These are phyloP conservation scores for Ophiodon elongatus DNA, from an alignment of 2,113 vertebrate species.

Conservation along the genomic window DNA sequence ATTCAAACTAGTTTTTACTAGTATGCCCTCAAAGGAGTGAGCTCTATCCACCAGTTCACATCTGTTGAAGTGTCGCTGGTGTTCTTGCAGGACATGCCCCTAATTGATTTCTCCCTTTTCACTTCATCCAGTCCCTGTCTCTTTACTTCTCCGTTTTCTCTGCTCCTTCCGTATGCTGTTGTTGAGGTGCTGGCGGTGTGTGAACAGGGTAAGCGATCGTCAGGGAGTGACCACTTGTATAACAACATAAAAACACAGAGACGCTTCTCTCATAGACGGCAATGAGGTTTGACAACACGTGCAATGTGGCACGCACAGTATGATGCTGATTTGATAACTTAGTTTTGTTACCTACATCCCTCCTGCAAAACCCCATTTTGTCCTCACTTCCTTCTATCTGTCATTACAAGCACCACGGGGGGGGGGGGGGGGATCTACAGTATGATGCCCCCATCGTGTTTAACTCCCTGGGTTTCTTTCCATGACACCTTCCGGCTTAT, in stretches of 20 bases:
- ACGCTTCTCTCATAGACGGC: background rate
- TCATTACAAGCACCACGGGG: background rate
- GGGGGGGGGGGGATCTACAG: background rate
- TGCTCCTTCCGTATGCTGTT: background rate
- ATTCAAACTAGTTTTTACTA: background rate
- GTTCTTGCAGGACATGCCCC: background rate
- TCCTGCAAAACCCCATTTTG: background rate
- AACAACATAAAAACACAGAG: conserved; percentile 4
- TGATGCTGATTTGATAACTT: background rate
- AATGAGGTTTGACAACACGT: background rate
- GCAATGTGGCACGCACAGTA: background rate
- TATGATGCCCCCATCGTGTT: conserved; percentile 1
- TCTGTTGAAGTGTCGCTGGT: conserved; percentile 7
- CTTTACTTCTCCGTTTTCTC: background rate
- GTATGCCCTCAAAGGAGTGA: background rate
- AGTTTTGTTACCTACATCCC: background rate
- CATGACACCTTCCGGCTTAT: conserved; percentile 7
- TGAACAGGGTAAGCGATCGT: conserved; percentile 26
- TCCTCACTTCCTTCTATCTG: background rate
- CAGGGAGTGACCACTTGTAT: conserved; percentile 27
- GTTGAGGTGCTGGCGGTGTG: background rate
- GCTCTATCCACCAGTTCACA: conserved; percentile 21
- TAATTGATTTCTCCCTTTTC: conserved; percentile 31
- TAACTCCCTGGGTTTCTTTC: conserved; percentile 17
- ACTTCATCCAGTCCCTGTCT: background rate